Evolutionary conservation across 2,888 invertebrate species (phyloP), one percentile per base, ranked within the genome.

Genomic region (Plebejus anna): DNA sequence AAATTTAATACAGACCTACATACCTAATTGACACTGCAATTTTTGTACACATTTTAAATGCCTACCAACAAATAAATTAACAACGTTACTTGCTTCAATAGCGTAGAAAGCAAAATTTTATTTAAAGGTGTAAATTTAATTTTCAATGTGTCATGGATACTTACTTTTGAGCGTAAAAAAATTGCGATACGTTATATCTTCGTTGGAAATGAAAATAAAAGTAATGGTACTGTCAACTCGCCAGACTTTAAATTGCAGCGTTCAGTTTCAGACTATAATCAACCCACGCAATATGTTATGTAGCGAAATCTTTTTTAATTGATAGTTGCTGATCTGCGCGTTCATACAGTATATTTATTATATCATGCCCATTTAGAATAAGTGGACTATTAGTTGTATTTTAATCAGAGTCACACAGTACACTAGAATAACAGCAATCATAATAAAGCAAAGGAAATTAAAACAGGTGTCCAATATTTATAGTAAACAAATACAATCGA

Each of bases 151-250:
- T 73, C 73, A 73, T 73, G 73, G 32, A 73, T 32, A 73, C 51
- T 73, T 73, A 22, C 22, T 22, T 22, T 73, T 13, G 13, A 22
- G 70, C 13, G n/a, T 71, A 51, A 51, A 51, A 51, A 73, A 73
- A 73, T 13, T 51, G 32, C 32, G 32, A 22, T 42, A 28, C 47
- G 22, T 28, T 73, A 51, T 51, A 51, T 22, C 28, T 51, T 32
- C 51, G 72, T 73, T 73, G 73, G 32, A 73, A 73, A 73, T 73
- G 73, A 73, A 73, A 73, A 73, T 73, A 73, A 51, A 73, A 73
- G 51, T 72, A 72, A 72, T 72, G 71, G 32, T 73, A 28, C 73
- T 55, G 73, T 51, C 73, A 73, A 73, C 51, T 55, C 47, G 73
- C 73, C 73, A 73, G 16, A 73, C 22, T 73, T 47, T 73, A 51